Base-by-base conservation (phyloP, 2,113 vertebrate genomes). In the Orcinus orca region DNA sequence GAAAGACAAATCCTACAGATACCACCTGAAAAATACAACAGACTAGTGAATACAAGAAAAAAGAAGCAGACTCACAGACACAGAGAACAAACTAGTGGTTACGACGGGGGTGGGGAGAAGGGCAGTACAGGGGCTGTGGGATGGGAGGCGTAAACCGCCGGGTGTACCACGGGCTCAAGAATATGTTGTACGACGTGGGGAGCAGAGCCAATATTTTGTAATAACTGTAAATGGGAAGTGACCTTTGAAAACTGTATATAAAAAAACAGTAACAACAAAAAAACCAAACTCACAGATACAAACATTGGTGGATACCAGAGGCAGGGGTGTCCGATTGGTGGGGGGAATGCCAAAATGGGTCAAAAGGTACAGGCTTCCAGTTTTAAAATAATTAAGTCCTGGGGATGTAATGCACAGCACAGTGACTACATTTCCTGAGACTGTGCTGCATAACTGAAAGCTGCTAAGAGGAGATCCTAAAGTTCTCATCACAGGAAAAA, bases 351-450 rank as follows among this genome's bases (percentile, higher is more conserved):
- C 31, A 14, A 84, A 47, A 18, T 6, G 62, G 41, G 62, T 53
- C 60, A 25, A 15, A 60, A 62, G 55, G 36, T 21, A 12, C 14
- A 50, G 41, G 53, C 53, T 53, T 53, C 53, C 53, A 18, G 53
- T 53, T 53, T 53, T 53, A 53, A 53, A 53, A 18, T 18, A 53
- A 53, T 18, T 53, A 18, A 53, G 53, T 18, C 15, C 53, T 18
- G 71, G 44, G 10, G 14, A 53, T 18, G 53, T 6, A 4, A 29
- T 1, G 11, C 14, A 0, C 6, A 17, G 38, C 13, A 31, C 14
- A 21, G 55, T 1, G 6, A 29, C 21, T 4, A 12, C 5, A 29
- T 6, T 29, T 3, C 17, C 0, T 33, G 11, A 18, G 1, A 65
- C 60, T 23, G 41, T 8, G 3, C 3, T 18, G 33, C 44, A 0